Conservation (phyloP, 2,113 vertebrate species). For the Ageneiosus marmoratus region DNA sequence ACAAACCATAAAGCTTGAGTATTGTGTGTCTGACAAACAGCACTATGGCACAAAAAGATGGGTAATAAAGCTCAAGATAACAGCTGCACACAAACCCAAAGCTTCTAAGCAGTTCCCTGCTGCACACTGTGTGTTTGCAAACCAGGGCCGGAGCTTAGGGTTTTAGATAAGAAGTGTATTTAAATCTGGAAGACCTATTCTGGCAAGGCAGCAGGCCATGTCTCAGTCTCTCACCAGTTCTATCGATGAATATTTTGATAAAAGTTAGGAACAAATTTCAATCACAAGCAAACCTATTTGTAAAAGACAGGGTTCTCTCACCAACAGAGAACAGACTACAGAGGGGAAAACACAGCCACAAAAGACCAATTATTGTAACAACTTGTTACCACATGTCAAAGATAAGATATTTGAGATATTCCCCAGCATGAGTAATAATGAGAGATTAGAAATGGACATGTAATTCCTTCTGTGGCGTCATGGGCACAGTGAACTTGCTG, state of each 20-base stretch:
- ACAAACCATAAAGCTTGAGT: not conserved
- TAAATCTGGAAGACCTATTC: not conserved
- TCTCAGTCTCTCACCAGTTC: not conserved
- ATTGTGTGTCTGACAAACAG: not conserved
- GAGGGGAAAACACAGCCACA: too few species aligned
- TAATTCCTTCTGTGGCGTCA: conserved; percentile 43
- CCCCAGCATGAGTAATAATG: conserved; percentile 26
- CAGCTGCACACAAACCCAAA: conserved; percentile 9
- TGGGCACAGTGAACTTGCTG: conserved; percentile 33
- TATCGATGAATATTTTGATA: not conserved
- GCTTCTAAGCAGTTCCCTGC: not conserved
- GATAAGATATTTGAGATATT: conserved; percentile 23
- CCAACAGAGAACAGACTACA: not conserved
- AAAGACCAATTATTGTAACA: conserved; percentile 6
- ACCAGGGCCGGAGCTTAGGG: not conserved
- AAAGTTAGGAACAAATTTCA: not conserved
- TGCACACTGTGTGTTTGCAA: not conserved
- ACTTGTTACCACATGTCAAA: conserved; percentile 42
- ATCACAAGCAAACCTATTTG: not conserved
- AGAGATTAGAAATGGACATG: conserved; percentile 40
- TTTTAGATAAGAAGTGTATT: conserved; percentile 4
- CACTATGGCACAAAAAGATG: not conserved
- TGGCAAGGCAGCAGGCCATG: conserved; percentile 6
- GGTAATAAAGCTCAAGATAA: not conserved
- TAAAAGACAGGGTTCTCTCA: not conserved